phyloP scores from a whole-genome alignment of 2,888 invertebrate species.

The Stramonita haemastoma region DNA sequence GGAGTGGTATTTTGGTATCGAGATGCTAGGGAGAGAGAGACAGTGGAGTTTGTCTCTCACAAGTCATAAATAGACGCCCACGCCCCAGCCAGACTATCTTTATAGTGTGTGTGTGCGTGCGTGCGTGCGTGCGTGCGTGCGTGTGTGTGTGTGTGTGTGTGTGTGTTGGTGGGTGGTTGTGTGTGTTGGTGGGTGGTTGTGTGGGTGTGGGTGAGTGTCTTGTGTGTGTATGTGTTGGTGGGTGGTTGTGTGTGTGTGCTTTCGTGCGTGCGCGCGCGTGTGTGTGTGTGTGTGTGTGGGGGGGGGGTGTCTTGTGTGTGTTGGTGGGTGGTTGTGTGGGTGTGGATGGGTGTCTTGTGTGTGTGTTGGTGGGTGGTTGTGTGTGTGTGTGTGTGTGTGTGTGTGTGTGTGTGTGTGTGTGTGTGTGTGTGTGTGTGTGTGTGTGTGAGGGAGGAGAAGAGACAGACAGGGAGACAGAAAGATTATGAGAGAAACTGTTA shows the following conservation, averaged over 20 bases:
- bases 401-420: neutral
- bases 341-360: too few relatives aligned
- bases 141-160: neutral
- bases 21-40: neutral
- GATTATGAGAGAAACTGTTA: too few relatives aligned
- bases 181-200: neutral
- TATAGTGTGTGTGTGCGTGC: neutral
- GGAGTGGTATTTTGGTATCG: too few relatives aligned
- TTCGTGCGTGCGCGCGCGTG: neutral
- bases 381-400: too few relatives aligned
- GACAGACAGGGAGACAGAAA: too few relatives aligned
- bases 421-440: neutral
- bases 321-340: too few relatives aligned
- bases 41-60: neutral
- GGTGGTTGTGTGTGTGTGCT: neutral
- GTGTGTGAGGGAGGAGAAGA: neutral
- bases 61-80: neutral
- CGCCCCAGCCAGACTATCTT: neutral
- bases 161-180: neutral
- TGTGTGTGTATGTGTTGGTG: neutral
- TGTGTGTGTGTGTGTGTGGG: conserved; percentile 18
- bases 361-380: too few relatives aligned
- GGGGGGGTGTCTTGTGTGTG: too few relatives aligned
- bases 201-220: neutral
- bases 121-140: neutral